Conservation (phyloP, 2,797 vertebrate genomes). For the Poeciliopsis gracilis region DNA sequence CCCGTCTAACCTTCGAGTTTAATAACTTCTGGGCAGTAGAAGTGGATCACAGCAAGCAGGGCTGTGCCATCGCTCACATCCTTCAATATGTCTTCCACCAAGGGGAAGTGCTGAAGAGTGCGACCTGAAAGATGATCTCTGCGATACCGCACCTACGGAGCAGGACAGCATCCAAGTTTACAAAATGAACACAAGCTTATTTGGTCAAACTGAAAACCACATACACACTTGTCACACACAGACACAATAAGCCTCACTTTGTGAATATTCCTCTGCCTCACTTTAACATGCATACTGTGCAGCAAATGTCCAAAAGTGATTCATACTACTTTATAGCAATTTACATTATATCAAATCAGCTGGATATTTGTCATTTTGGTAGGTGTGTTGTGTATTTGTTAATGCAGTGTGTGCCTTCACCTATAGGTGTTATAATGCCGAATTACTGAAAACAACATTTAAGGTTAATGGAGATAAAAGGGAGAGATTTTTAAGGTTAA, state of each 20-base stretch:
- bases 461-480: background rate
- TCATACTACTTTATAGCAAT: background rate
- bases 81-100: constrained; percentile 92
- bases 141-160: constrained; percentile 90
- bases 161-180: constrained; percentile 14
- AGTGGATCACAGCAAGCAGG: constrained; percentile 91
- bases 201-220: constrained; percentile 2
- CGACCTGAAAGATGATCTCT: constrained; percentile 90
- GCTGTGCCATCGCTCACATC: constrained; percentile 90
- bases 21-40: constrained; percentile 94
- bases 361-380: constrained; percentile 9
- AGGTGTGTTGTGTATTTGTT: background rate
- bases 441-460: background rate
- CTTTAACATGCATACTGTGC: constrained; percentile 6
- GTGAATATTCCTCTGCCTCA: constrained; percentile 6
- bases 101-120: constrained; percentile 87
- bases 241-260: constrained; percentile 14
- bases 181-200: background rate
- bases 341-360: background rate
- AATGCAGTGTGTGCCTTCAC: background rate
- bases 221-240: constrained; percentile 20
- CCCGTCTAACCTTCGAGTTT: constrained; percentile 87
- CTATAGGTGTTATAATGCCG: background rate
- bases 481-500: constrained; percentile 4
- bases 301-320: background rate